These are phyloP conservation scores for Drosophila subsilvestris DNA, from an alignment of 2,888 invertebrate species.

Conservation along the genomic window DNA sequence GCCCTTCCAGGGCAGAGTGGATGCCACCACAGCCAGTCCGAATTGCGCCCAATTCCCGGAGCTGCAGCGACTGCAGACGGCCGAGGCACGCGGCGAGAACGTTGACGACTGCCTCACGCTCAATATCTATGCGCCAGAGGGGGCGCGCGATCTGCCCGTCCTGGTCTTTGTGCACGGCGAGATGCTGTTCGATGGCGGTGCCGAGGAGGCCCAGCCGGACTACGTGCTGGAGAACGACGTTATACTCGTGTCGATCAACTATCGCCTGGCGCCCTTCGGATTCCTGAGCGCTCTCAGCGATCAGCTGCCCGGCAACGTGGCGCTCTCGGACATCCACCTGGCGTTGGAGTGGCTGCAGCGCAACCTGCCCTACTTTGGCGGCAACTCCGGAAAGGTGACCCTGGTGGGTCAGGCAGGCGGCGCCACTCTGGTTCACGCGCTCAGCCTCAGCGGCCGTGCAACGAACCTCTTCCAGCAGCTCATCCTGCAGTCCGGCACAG, in stretches of 20 bases:
- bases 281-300: conserved; percentile 85
- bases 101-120: conserved; percentile 82
- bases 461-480: conserved; percentile 84
- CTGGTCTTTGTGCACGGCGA: conserved; percentile 85
- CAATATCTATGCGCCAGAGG: conserved; percentile 79
- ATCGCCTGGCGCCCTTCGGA: conserved; percentile 85
- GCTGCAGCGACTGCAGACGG: conserved; percentile 57
- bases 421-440: conserved; percentile 84
- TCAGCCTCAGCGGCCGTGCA: conserved; percentile 84
- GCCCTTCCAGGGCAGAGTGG: conserved; percentile 48
- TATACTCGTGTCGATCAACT: conserved; percentile 85
- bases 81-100: conserved; percentile 71
- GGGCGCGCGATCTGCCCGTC: conserved; percentile 78
- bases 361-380: conserved; percentile 85
- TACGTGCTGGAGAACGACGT: conserved; percentile 85
- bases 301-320: conserved; percentile 86
- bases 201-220: conserved; percentile 83
- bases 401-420: conserved; percentile 86
- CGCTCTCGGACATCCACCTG: conserved; percentile 85
- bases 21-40: conserved; percentile 71
- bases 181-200: conserved; percentile 83
- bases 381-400: conserved; percentile 84
- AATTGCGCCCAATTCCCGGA: conserved; percentile 82
- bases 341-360: conserved; percentile 85
- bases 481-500: conserved; percentile 86